These are phyloP conservation scores for Mormyrus iriodes DNA, from an alignment of 2,113 vertebrate species.

Conservation along the genomic window DNA sequence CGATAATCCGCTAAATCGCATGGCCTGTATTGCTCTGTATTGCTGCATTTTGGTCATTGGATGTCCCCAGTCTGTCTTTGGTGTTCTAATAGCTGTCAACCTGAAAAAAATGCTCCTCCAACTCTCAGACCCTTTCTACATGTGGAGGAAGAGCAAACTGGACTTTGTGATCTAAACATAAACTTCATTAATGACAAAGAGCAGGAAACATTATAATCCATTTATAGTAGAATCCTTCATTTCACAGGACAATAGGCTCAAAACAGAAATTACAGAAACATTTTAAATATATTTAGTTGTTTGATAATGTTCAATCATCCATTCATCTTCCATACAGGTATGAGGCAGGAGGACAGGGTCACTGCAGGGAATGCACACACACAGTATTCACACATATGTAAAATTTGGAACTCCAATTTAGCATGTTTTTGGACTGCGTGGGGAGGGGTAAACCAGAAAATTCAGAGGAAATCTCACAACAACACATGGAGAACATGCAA, in stretches of 20 bases:
- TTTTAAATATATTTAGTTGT: background rate
- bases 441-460: too few species aligned
- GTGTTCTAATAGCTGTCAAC: constrained; percentile 85
- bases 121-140: constrained; percentile 80
- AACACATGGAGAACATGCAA: too few species aligned
- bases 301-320: background rate
- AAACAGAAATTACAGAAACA: background rate
- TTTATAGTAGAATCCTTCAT: background rate
- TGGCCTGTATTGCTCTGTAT: background rate
- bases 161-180: constrained; percentile 72
- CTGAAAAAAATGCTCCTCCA: constrained; percentile 88
- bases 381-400: too few species aligned
- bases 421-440: too few species aligned
- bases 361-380: too few species aligned
- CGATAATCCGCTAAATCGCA: background rate
- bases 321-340: too few species aligned
- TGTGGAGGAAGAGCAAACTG: constrained; percentile 86
- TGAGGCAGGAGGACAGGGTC: too few species aligned
- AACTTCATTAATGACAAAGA: background rate
- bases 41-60: background rate
- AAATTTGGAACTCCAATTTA: too few species aligned
- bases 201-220: background rate
- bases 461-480: too few species aligned
- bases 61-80: constrained; percentile 75
- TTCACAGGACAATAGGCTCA: background rate